Base-by-base conservation (phyloP, 2,797 vertebrate species). In the Anniella stebbinsi region DNA sequence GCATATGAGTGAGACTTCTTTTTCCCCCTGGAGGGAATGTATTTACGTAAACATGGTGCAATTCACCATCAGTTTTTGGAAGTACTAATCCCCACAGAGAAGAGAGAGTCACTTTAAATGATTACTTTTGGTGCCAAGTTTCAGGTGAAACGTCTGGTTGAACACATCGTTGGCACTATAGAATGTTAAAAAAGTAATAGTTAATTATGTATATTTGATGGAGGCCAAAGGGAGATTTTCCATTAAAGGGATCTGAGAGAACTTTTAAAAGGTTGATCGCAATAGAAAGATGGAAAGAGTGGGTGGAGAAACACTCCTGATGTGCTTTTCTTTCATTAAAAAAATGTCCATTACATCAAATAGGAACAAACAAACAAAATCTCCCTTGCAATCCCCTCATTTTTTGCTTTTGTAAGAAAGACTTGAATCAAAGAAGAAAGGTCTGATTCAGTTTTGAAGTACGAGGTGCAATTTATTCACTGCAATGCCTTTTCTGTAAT, bases 381-480 rank as follows among this genome's bases (percentile, higher is more conserved):
- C 1, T 88, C 66, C 92, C 33, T 89, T 69, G 1, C 80, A 88
- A 51, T 83, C 57, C 66, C 80, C 75, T 54, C 88, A 80, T 94
- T 92, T 87, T 69, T 38, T 89, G 28, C 77, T 94, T 94, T 86
- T 91, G 82, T 89, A 91, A 67, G 18, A 91, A 94, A 92, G 92
- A 7, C 33, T 93, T 92, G 88, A 94, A 96, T 95, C 80, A 92
- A 78, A 95, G 86, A 93, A 91, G 93, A 89, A 91, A 95, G 83
- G 67, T 80, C 30, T 21, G 75, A 89, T 93, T 13, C 11, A 94
- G 91, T 94, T 96, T 94, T 93, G 92, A 94, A 93, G 70, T 72
- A 84, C 72, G 93, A 89, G 66, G 93, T 70, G 51, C 70, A 92
- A 94, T 96, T 95, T 96, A 93, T 95, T 96, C 90, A 93, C 41